Evolutionary conservation across 2,797 vertebrate species (phyloP).

Genomic region (Malurus splendens): DNA sequence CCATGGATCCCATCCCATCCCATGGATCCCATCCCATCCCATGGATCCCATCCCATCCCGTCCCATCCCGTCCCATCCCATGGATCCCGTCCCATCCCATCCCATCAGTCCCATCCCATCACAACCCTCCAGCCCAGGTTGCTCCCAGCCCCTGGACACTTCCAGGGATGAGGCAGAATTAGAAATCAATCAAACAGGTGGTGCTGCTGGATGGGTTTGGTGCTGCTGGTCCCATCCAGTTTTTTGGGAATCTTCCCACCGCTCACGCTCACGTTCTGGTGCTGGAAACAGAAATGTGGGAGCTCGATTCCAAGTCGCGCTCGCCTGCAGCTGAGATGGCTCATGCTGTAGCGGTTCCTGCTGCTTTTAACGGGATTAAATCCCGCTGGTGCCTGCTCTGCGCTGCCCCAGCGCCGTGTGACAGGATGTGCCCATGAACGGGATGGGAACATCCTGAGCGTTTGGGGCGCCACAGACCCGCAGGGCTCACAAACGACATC

Average conservation of each 20-base stretch:
- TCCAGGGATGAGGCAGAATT: background rate
- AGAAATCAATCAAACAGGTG: background rate
- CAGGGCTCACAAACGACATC: conserved; percentile 18
- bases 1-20: too few relatives aligned
- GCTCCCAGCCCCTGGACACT: background rate
- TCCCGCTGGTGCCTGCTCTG: background rate
- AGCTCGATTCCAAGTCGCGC: background rate
- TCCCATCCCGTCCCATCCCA: background rate
- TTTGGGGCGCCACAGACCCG: background rate
- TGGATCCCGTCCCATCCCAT: too few relatives aligned
- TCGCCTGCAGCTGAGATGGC: background rate
- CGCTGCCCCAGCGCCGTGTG: background rate
- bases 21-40: background rate
- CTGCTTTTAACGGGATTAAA: background rate
- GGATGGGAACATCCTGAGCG: background rate
- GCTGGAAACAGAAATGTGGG: background rate
- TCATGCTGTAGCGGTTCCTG: background rate
- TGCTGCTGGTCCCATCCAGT: background rate
- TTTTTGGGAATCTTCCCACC: background rate
- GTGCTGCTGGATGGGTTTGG: background rate
- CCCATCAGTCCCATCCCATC: too few relatives aligned
- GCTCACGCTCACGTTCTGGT: background rate
- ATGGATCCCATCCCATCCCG: background rate
- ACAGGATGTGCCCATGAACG: background rate
- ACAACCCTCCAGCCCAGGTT: background rate